Conservation (phyloP, 2,113 vertebrate species). For the Spea multiplicata region DNA sequence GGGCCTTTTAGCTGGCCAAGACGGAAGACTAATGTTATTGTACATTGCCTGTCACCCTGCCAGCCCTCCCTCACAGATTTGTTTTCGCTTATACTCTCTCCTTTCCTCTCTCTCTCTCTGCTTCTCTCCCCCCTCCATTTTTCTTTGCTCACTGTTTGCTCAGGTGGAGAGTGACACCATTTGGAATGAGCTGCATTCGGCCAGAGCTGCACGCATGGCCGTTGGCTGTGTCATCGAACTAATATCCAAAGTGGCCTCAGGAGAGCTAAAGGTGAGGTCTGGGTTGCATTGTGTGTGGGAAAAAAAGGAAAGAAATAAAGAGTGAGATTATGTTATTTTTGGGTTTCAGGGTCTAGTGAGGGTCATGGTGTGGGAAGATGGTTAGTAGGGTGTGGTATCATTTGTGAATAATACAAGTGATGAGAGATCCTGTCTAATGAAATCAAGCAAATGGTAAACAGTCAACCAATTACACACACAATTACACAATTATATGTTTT, state of each 20-base stretch:
- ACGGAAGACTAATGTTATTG: conserved; percentile 97
- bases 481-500: too few species aligned
- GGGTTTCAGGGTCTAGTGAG: conserved; percentile 49
- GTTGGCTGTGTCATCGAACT: conserved; percentile 87
- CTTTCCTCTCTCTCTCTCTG: conserved; percentile 45
- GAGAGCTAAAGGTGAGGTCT: conserved; percentile 83
- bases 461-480: too few species aligned
- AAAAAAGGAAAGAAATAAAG: conserved; percentile 63
- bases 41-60: conserved; percentile 83
- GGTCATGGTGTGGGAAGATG: conserved; percentile 33
- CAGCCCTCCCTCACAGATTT: conserved; percentile 84
- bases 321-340: conserved; percentile 57
- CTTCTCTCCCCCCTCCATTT: conserved; percentile 7
- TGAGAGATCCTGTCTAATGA: too few species aligned
- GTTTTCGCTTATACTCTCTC: conserved; percentile 67
- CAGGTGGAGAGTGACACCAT: conserved; percentile 98
- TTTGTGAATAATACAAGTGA: too few species aligned
- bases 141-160: conserved; percentile 84
- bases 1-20: conserved; percentile 79
- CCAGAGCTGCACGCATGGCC: conserved; percentile 77
- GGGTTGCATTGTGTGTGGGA: conserved; percentile 77
- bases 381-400: conserved; percentile 54
- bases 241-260: conserved; percentile 75
- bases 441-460: too few species aligned
- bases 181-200: conserved; percentile 83